Evolutionary conservation across 2,888 invertebrate species (phyloP).

Genomic region (Coleophora deauratella): DNA sequence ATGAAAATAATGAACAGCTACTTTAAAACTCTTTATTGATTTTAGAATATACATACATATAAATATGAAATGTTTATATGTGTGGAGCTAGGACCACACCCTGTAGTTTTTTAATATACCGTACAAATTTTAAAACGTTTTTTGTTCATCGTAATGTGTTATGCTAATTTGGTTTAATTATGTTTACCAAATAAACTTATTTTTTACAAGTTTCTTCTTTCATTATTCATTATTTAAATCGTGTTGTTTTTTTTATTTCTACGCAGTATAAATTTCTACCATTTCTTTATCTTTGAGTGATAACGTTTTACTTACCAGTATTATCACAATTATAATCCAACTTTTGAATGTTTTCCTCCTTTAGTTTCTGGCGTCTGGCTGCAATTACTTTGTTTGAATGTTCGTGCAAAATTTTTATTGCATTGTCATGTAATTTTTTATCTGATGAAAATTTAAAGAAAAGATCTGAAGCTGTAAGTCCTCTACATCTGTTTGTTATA

Average conservation of each 20-base stretch:
- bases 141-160: too few relatives aligned
- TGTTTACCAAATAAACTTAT: too few relatives aligned
- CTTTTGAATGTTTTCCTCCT: conserved; percentile 30
- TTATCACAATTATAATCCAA: conserved; percentile 27
- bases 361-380: conserved; percentile 43
- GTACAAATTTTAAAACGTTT: too few relatives aligned
- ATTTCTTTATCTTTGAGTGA: too few relatives aligned
- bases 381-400: conserved; percentile 59
- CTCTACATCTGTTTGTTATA: conserved; percentile 39
- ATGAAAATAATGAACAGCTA: neutral
- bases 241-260: too few relatives aligned
- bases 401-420: conserved; percentile 53
- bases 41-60: neutral
- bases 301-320: conserved; percentile 26
- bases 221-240: too few relatives aligned
- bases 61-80: neutral
- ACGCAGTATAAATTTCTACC: too few relatives aligned
- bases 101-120: too few relatives aligned
- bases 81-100: too few relatives aligned
- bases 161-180: too few relatives aligned
- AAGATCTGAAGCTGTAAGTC: conserved; percentile 34
- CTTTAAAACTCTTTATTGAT: neutral
- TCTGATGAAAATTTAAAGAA: conserved; percentile 67
- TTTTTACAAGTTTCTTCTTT: too few relatives aligned
- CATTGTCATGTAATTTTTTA: conserved; percentile 71